These are phyloP conservation scores for Bubalus kerabau DNA, from an alignment of 2,113 vertebrate genomes.

Conservation along the genomic window DNA sequence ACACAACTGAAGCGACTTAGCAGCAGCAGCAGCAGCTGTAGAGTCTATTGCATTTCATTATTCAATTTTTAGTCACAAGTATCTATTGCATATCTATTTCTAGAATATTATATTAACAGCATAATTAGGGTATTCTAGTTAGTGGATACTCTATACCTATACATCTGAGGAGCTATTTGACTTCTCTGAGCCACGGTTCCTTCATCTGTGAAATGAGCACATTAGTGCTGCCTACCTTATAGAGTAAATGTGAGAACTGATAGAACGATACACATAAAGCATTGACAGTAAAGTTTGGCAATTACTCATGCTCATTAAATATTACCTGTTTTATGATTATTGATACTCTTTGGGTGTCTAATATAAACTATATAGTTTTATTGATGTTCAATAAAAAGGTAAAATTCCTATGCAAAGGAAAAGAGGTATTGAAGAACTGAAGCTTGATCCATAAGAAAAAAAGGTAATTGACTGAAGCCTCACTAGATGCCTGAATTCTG, in stretches of 20 bases:
- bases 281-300: background rate
- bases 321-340: background rate
- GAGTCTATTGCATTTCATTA: background rate
- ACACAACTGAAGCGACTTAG: no score
- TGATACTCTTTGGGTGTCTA: background rate
- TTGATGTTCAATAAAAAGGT: background rate
- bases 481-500: conserved; percentile 20
- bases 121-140: background rate
- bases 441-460: conserved; percentile 33
- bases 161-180: background rate
- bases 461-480: conserved; percentile 36
- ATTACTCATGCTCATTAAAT: background rate
- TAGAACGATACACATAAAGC: background rate
- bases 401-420: conserved; percentile 37
- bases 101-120: background rate
- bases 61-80: background rate
- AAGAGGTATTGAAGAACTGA: conserved; percentile 36
- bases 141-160: background rate
- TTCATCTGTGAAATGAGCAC: background rate
- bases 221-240: background rate
- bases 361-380: background rate
- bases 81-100: background rate
- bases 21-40: background rate
- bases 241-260: background rate
- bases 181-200: background rate